Percentiles rank a stretch among this genome's conserved stretches.
These are phyloP conservation scores for Sussaba pulchella DNA, from an alignment of 2,888 invertebrate species.

Conservation along the genomic window DNA sequence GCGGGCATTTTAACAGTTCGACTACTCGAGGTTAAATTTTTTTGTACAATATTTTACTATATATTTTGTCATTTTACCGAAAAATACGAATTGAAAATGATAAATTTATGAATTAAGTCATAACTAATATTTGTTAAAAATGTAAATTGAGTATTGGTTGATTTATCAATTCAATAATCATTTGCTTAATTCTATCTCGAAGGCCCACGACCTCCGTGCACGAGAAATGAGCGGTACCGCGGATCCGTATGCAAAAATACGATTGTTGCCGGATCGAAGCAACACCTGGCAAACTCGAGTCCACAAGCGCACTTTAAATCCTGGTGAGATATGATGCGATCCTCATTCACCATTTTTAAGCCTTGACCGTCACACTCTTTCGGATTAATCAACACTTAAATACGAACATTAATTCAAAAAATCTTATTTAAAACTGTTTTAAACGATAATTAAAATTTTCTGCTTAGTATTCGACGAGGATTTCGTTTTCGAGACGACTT, in stretches of 20 bases:
- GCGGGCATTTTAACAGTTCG: conserved; percentile 88
- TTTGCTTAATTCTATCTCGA: neutral
- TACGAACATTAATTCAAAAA: too few relatives aligned
- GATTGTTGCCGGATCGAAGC: conserved; percentile 87
- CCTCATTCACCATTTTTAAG: conserved; percentile 15
- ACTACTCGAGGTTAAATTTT: conserved; percentile 86
- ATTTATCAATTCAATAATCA: too few relatives aligned
- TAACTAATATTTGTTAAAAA: too few relatives aligned
- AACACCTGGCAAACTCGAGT: conserved; percentile 88
- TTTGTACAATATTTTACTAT: neutral
- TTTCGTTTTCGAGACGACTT: conserved; percentile 88
- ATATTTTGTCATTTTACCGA: neutral
- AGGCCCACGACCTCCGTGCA: conserved; percentile 87
- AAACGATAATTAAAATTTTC: neutral
- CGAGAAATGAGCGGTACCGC: conserved; percentile 87
- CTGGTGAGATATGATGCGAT: conserved; percentile 84
- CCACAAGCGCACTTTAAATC: conserved; percentile 88
- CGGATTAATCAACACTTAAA: too few relatives aligned
- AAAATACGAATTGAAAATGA: neutral
- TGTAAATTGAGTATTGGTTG: too few relatives aligned
- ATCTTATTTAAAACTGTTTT: too few relatives aligned
- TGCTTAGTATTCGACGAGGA: conserved; percentile 88
- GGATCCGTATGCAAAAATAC: conserved; percentile 89
- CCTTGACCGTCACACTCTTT: too few relatives aligned
- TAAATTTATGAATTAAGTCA: too few relatives aligned